These are phyloP conservation scores for Probosciger aterrimus DNA, from an alignment of 2,113 vertebrate genomes.

Conservation along the genomic window DNA sequence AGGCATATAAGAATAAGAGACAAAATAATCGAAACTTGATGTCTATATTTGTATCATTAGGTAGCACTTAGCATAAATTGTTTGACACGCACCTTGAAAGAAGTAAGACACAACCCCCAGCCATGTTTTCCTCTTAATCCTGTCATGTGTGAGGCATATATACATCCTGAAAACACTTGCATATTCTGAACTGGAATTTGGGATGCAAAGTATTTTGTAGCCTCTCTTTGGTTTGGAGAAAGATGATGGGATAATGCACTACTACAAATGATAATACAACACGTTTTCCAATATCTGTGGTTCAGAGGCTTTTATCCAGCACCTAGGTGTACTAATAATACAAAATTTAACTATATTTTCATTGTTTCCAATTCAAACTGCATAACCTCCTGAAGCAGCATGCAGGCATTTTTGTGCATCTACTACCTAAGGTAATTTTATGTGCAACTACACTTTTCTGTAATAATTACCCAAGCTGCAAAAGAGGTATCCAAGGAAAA, in stretches of 20 bases:
- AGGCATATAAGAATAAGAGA: background rate
- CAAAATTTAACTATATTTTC: background rate
- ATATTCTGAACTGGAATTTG: background rate
- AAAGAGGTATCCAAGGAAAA: background rate
- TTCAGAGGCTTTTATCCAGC: background rate
- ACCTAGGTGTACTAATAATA: background rate
- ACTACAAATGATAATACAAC: background rate
- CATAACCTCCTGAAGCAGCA: background rate
- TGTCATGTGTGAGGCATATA: background rate
- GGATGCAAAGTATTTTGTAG: background rate
- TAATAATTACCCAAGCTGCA: background rate
- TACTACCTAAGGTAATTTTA: background rate
- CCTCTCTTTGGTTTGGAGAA: background rate
- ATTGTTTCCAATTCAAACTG: background rate
- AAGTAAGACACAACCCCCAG: background rate
- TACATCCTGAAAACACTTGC: background rate
- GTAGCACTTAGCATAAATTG: background rate
- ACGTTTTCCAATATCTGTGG: background rate
- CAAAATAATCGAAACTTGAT: background rate
- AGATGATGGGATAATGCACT: background rate
- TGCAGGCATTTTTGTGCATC: background rate
- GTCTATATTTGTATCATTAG: background rate
- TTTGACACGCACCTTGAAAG: background rate
- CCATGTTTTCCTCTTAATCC: background rate
- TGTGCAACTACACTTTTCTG: background rate